A percentile compares a stretch with the other conserved stretches of the same genome.
These are phyloP conservation scores for Lasioglossum lativentre DNA, from an alignment of 2,888 invertebrate species.

Conservation along the genomic window DNA sequence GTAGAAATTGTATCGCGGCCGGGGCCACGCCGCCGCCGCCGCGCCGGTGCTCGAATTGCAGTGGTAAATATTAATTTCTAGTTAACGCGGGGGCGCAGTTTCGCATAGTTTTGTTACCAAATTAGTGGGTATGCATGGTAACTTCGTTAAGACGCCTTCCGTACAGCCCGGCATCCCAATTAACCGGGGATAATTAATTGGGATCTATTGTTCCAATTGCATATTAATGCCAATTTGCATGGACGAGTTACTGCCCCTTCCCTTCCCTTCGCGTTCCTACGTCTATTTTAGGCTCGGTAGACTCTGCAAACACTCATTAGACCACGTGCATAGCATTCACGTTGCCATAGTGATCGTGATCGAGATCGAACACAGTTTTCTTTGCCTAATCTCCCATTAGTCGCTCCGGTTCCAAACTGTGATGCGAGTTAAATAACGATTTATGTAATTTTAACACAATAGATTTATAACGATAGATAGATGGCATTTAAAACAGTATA, in stretches of 20 bases:
- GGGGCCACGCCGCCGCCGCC: no score
- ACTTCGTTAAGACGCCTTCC: constrained; percentile 55
- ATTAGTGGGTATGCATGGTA: constrained; percentile 41
- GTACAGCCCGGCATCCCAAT: constrained; percentile 45
- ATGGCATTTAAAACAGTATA: no score
- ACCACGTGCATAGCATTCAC: not conserved
- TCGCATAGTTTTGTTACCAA: constrained; percentile 45
- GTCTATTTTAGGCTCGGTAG: constrained; percentile 31
- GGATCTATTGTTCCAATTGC: constrained; percentile 67
- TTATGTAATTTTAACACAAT: no score
- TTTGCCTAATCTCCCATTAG: not conserved
- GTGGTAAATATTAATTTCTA: constrained; percentile 43
- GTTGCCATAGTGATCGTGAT: not conserved
- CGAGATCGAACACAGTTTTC: not conserved
- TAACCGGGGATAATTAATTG: constrained; percentile 65
- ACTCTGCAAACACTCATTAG: constrained; percentile 12
- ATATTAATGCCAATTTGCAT: constrained; percentile 68
- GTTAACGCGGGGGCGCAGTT: constrained; percentile 25
- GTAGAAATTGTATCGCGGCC: not conserved
- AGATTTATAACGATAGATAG: no score
- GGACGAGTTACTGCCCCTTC: constrained; percentile 51
- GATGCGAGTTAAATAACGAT: not conserved
- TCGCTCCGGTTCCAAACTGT: no score
- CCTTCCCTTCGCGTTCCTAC: constrained; percentile 10
- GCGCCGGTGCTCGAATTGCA: constrained; percentile 29